A percentile compares a stretch with the other conserved stretches of the same genome.
phyloP scores from a whole-genome alignment of 2,113 vertebrate genomes.

The Microtus pennsylvanicus region DNA sequence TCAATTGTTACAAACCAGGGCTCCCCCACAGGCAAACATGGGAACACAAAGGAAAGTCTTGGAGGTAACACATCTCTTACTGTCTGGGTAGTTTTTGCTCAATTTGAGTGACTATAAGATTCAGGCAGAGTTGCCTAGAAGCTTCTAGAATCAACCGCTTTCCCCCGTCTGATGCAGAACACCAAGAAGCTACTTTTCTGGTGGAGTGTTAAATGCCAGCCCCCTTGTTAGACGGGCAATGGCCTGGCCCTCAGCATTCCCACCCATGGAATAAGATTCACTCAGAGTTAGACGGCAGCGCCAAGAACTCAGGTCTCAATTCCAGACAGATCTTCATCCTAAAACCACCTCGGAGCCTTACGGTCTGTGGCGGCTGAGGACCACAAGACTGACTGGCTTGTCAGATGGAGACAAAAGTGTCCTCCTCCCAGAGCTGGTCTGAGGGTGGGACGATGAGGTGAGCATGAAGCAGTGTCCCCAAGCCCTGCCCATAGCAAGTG shows the following conservation, averaged over 20 bases:
- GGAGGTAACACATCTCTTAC: background rate
- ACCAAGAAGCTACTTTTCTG: background rate
- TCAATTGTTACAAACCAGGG: background rate
- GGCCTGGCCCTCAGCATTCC: background rate
- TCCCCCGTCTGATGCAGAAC: background rate
- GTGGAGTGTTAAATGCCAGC: background rate
- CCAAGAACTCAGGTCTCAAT: background rate
- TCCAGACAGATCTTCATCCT: background rate
- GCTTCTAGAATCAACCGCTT: background rate
- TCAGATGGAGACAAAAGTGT: no score
- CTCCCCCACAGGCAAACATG: background rate
- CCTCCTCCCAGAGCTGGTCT: background rate
- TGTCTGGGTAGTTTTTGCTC: background rate
- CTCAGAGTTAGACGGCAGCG: background rate
- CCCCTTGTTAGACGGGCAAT: background rate
- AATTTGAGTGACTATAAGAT: background rate
- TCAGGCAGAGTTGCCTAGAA: conserved; percentile 1
- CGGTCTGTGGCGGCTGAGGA: background rate
- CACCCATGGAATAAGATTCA: background rate
- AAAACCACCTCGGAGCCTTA: background rate
- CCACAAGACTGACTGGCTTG: background rate
- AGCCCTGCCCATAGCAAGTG: background rate
- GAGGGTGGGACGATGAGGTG: background rate
- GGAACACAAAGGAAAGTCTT: background rate
- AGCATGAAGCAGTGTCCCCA: background rate